These are phyloP conservation scores for Ochlodes sylvanus DNA, from an alignment of 2,888 invertebrate species.

Conservation along the genomic window DNA sequence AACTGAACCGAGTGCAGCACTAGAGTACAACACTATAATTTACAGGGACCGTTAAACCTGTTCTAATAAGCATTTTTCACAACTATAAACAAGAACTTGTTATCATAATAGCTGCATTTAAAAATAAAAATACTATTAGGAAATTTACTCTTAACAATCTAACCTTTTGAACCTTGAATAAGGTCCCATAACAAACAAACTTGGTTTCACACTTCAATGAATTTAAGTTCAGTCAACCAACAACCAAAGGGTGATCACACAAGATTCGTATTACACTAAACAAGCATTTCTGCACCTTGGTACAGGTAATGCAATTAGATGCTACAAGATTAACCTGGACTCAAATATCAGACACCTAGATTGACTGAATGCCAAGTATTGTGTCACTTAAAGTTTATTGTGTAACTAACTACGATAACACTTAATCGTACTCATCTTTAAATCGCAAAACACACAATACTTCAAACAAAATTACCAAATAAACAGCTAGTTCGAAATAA, in stretches of 20 bases:
- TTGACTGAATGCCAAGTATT: slow-evolving; percentile 37
- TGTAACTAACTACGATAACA: slow-evolving; percentile 2
- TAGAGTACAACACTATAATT: no score
- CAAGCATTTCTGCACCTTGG: slow-evolving; percentile 13
- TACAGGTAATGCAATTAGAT: slow-evolving; percentile 32
- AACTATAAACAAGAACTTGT: no score
- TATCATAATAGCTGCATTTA: no score
- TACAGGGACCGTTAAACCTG: no score
- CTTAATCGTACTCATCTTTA: neutral
- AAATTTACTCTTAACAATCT: neutral
- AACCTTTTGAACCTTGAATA: slow-evolving; percentile 4
- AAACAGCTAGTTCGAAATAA: slow-evolving; percentile 20
- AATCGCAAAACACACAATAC: neutral
- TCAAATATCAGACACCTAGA: slow-evolving; percentile 22
- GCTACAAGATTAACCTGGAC: slow-evolving; percentile 19
- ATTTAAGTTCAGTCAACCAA: slow-evolving; percentile 30
- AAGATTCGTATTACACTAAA: slow-evolving; percentile 26
- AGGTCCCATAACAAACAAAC: slow-evolving; percentile 26
- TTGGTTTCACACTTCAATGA: slow-evolving; percentile 19
- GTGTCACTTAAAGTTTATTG: slow-evolving; percentile 26
- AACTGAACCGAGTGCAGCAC: no score
- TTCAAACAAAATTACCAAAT: slow-evolving; percentile 7
- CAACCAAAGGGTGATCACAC: slow-evolving; percentile 17
- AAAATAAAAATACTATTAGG: no score
- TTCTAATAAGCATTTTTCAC: no score